Evolutionary conservation across 1,140 invertebrate species (phyloP), one percentile per base, ranked within the genome.

Genomic region (Zaprionus gabonicus): DNA sequence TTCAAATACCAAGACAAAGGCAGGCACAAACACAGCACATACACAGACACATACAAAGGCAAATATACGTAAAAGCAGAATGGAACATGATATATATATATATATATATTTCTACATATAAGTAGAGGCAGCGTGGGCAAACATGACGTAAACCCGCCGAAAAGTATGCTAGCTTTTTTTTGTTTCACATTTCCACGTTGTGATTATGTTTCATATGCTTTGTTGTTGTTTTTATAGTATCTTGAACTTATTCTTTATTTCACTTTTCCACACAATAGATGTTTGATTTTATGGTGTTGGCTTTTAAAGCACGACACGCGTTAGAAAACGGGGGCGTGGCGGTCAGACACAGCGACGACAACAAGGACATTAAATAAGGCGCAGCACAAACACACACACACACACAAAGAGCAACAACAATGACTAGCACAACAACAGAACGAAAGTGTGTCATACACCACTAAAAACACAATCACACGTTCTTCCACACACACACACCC

Each of bases 91-190:
- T 64, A 53, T 51, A 70, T 65, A 56, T 55, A 64, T 58, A 53
- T 36, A 51, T 78, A 70, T 72, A 38, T 78, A 70, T 72, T 34
- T 41, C 27, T 71, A 71, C 20, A 10, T 57, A 23, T 36, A 55
- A 34, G 38, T 56, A 49, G 51, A 66, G 67, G 82, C 56, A 85
- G 77, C 77, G 78, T 81, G 66, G 78, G 76, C 85, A 85, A 90
- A 85, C 78, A 88, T 88, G 85, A 88, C 85, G 85, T 88, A 90
- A 88, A 88, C 85, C 81, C 49, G 23, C 72, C 74, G 72, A 90
- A 87, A 86, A 87, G 76, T 86, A 82, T 82, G 76, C 83, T 77
- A 69, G 62, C 38, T 68, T 55, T 67, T 63, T 57, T 34, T 34
- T 34, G 31, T 10, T 34, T 34, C 9, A 34, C 69, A 59, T 46